Percentiles rank a stretch among this genome's conserved stretches.
Conservation (phyloP, 2,888 invertebrate genomes). For the Bombylius discolor region DNA sequence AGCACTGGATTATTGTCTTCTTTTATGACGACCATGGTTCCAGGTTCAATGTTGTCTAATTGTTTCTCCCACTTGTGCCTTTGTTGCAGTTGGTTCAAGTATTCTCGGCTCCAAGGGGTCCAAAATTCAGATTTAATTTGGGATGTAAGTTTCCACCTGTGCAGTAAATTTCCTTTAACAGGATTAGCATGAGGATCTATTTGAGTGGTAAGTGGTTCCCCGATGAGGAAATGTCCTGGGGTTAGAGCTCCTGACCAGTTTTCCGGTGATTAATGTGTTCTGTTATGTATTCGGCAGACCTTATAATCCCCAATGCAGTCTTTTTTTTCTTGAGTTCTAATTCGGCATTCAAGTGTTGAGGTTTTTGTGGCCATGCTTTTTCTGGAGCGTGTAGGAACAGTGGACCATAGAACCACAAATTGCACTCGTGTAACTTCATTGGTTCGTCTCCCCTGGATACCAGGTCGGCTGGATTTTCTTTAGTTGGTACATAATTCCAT, state of each 20-base stretch:
- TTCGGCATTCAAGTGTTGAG: too few relatives aligned
- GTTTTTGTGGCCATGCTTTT: too few relatives aligned
- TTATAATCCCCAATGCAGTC: too few relatives aligned
- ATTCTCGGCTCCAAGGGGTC: conserved; percentile 6
- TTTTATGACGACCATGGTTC: not conserved
- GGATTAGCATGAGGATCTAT: not conserved
- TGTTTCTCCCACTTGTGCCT: conserved; percentile 4
- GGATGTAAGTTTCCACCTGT: not conserved
- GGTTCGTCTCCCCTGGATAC: too few relatives aligned
- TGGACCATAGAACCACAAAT: too few relatives aligned
- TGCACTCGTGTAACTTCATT: too few relatives aligned
- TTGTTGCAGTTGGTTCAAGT: conserved; percentile 6
- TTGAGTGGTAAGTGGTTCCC: not conserved
- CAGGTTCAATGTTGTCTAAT: not conserved
- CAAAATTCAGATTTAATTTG: conserved; percentile 7
- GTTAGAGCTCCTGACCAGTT: conserved; percentile 1
- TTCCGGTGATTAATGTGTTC: too few relatives aligned
- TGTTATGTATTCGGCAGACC: too few relatives aligned
- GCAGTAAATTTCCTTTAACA: not conserved
- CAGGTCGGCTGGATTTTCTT: too few relatives aligned
- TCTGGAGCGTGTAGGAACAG: too few relatives aligned
- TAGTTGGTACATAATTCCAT: too few relatives aligned
- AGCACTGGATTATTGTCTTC: not conserved
- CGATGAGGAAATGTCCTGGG: conserved; percentile 8
- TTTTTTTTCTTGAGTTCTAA: too few relatives aligned